phyloP scores from a whole-genome alignment of 2,113 vertebrate species.

The Brachypteracias leptosomus region DNA sequence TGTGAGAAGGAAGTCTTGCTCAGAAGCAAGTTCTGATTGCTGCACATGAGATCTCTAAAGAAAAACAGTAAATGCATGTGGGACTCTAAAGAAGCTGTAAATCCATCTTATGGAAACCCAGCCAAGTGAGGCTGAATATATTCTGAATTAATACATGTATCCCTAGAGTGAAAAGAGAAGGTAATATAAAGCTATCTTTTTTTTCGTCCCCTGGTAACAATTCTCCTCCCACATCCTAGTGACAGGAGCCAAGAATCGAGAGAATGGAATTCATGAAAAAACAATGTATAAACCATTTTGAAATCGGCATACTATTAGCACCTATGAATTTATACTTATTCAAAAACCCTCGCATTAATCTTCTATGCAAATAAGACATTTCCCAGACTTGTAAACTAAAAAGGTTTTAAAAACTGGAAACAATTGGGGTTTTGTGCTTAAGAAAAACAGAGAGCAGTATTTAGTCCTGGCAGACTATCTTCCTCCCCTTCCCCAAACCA shows the following conservation, averaged over 20 bases:
- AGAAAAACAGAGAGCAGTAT: not conserved
- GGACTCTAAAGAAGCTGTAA: not conserved
- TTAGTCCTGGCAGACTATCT: not conserved
- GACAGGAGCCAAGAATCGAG: not conserved
- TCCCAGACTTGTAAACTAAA: not conserved
- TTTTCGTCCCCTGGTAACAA: not conserved
- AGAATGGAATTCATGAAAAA: slow-evolving; percentile 17
- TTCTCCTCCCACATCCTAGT: not conserved
- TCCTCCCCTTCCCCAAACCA: not conserved
- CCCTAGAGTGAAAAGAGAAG: not conserved
- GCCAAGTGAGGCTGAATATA: not conserved
- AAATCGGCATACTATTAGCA: not conserved
- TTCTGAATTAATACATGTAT: not conserved
- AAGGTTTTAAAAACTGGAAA: not conserved
- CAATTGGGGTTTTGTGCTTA: not conserved
- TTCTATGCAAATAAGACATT: not conserved
- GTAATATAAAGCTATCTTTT: not conserved
- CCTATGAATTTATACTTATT: not conserved
- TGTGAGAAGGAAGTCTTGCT: not conserved
- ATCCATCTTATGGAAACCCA: not conserved
- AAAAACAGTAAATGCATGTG: not conserved
- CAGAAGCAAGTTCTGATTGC: not conserved
- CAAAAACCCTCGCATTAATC: not conserved
- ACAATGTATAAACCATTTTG: not conserved
- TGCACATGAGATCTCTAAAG: not conserved